Evolutionary conservation across 2,888 invertebrate species (phyloP).

Genomic region (Dione vanillae): DNA sequence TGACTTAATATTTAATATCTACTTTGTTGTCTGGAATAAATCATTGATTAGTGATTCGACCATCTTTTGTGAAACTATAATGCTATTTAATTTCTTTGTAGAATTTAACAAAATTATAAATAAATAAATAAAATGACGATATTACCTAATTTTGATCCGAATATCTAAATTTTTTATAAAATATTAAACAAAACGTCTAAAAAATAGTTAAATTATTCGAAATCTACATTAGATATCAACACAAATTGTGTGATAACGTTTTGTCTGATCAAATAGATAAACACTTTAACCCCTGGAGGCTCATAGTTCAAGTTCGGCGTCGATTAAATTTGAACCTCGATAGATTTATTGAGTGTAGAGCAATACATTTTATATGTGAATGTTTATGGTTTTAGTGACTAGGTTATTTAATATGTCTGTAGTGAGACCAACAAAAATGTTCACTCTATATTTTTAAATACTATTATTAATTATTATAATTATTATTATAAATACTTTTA

Average conservation of each 20-base stretch:
- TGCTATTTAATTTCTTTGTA: no score
- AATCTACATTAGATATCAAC: slow-evolving; percentile 9
- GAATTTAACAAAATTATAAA: no score
- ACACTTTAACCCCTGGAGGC: slow-evolving; percentile 39
- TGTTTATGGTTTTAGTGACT: neutral
- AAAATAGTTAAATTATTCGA: neutral
- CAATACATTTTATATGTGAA: slow-evolving; percentile 3
- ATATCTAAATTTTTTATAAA: neutral
- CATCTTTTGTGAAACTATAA: no score
- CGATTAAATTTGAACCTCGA: slow-evolving; percentile 34
- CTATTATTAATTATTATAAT: no score
- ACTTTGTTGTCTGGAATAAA: no score
- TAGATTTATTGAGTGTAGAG: slow-evolving; percentile 23
- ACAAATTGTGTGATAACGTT: slow-evolving; percentile 35
- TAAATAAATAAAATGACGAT: no score
- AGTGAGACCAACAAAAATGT: no score
- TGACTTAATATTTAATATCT: no score
- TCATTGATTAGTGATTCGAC: no score
- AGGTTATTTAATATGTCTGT: no score
- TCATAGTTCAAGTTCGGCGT: slow-evolving; percentile 35
- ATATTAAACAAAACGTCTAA: neutral
- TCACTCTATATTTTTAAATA: neutral
- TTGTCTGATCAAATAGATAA: slow-evolving; percentile 35
- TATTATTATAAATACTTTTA: no score
- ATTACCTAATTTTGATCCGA: neutral